Base-by-base conservation (phyloP, 2,113 vertebrate genomes). In the Rhinogobius similis region DNA sequence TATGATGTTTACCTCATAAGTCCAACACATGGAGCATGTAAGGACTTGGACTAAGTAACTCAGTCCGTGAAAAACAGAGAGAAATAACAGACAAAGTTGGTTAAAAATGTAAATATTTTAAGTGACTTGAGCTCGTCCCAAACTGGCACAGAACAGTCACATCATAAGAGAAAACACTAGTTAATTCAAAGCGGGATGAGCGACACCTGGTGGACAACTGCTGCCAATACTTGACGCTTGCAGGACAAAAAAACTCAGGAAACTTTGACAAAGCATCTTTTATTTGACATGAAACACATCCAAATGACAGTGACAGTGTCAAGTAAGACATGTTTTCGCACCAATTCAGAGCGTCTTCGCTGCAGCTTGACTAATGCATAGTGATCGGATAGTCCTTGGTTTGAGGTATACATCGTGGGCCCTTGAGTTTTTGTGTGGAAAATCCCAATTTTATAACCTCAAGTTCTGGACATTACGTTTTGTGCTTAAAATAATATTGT, bases 261-360 rank as follows among this genome's bases (percentile, higher is more conserved):
- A 69, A 63, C 46, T 77, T 68, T 87, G 86, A 84, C 86, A 89
- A 90, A 90, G 80, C 65, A 69, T 78, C 70, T 75, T 83, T 89
- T 89, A 87, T 90, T 89, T 85, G 72, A 90, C 84, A 90, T 85
- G 78, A 88, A 90, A 85, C 83, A 90, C 87, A 91, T 85, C 85
- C 82, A 89, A 43, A 78, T 88, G 85, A 90, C 85, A 90, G 76
- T 63, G 82, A 90, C 85, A 90, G 79, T 88, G 71, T 84, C 85
- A 85, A 84, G 79, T 83, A 82, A 87, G 82, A 89, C 89, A 88
- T 83, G 77, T 87, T 85, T 73, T 84, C 78, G 87, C 88, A 90
- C 89, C 86, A 73, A 72, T 78, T 82, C 73, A 87, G 83, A 81
- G 83, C 72, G 81, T 81, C 77, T 86, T 70, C 75, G 82, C 78